A percentile compares a stretch with the other conserved stretches of the same genome.
phyloP scores from a whole-genome alignment of 1,140 invertebrate species.

The Aphidius gifuensis region DNA sequence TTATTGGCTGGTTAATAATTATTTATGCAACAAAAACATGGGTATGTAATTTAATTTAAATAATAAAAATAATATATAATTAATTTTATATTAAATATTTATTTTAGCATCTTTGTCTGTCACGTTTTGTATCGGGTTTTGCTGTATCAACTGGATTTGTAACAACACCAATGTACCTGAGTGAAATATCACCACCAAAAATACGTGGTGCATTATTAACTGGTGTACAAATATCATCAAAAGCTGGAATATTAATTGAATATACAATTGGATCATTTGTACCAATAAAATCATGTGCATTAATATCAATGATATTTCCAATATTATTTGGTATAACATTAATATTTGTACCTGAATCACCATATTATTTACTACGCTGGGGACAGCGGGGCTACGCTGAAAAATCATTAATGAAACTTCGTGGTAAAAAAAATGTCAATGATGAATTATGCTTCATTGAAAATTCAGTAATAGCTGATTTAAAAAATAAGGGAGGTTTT shows the following conservation, averaged over 20 bases:
- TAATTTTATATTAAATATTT: conserved; percentile 4
- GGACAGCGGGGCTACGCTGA: conserved; percentile 58
- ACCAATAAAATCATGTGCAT: conserved; percentile 56
- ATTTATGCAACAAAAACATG: conserved; percentile 48
- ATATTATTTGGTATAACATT: conserved; percentile 60
- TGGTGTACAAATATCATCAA: conserved; percentile 56
- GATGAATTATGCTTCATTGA: conserved; percentile 63
- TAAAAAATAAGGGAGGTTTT: conserved; percentile 46
- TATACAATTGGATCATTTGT: conserved; percentile 63
- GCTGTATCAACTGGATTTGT: conserved; percentile 63
- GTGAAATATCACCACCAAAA: conserved; percentile 61
- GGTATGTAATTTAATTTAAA: conserved; percentile 13
- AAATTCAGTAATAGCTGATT: conserved; percentile 56
- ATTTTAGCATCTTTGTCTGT: conserved; percentile 23
- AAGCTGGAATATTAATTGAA: conserved; percentile 62
- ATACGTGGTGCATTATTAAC: conserved; percentile 65
- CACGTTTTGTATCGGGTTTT: conserved; percentile 57
- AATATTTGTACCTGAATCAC: conserved; percentile 70
- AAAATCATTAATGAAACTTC: conserved; percentile 57
- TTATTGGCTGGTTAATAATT: conserved; percentile 63
- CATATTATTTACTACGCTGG: conserved; percentile 63
- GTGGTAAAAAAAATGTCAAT: conserved; percentile 57
- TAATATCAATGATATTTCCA: conserved; percentile 55
- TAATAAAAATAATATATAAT: neutral
- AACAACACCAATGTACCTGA: conserved; percentile 60